phyloP scores from a whole-genome alignment of 2,888 invertebrate genomes.

The Abscondita cerata region DNA sequence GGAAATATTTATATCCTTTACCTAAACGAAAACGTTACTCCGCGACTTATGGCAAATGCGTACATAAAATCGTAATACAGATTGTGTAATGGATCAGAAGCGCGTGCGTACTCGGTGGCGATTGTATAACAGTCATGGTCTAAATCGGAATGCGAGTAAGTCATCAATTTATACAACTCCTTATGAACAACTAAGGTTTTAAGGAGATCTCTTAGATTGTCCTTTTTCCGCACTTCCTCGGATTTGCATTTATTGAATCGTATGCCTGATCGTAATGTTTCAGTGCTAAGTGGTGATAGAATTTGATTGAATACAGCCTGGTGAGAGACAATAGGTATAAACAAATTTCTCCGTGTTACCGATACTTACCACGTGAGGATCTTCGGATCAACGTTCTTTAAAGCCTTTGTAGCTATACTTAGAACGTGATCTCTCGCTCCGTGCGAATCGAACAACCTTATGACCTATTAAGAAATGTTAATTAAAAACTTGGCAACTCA shows the following conservation, averaged over 20 bases:
- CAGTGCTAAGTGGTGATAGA: slow-evolving; percentile 75
- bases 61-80: slow-evolving; percentile 92
- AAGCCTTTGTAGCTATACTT: slow-evolving; percentile 77
- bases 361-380: slow-evolving; percentile 70
- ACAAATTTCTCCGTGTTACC: slow-evolving; percentile 9
- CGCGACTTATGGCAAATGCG: slow-evolving; percentile 82
- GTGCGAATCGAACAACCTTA: slow-evolving; percentile 86
- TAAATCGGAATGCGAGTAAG: slow-evolving; percentile 71
- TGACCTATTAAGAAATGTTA: slow-evolving; percentile 77
- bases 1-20: no score
- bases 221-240: slow-evolving; percentile 72
- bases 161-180: slow-evolving; percentile 69
- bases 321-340: slow-evolving; percentile 29
- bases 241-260: slow-evolving; percentile 73
- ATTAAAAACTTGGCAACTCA: no score
- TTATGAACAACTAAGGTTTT: slow-evolving; percentile 74
- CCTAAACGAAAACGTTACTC: slow-evolving; percentile 74
- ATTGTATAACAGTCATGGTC: slow-evolving; percentile 75
- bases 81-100: slow-evolving; percentile 78
- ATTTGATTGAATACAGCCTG: slow-evolving; percentile 79
- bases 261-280: slow-evolving; percentile 78
- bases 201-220: slow-evolving; percentile 77
- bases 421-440: slow-evolving; percentile 83
- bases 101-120: slow-evolving; percentile 82
- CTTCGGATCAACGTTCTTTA: slow-evolving; percentile 72